These are phyloP conservation scores for Epistrophella euchroma DNA, from an alignment of 2,888 invertebrate genomes.

Conservation along the genomic window DNA sequence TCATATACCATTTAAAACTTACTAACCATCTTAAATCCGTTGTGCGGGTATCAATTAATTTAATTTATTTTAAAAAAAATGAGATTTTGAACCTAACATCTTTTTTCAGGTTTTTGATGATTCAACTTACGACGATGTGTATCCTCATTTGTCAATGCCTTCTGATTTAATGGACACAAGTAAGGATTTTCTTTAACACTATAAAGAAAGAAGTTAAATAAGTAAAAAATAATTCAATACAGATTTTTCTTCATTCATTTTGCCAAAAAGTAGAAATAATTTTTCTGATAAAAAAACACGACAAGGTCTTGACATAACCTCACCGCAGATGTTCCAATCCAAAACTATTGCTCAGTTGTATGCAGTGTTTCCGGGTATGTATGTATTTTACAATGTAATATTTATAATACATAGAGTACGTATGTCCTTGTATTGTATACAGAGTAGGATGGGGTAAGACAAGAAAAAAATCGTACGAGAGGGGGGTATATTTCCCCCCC, in stretches of 20 bases:
- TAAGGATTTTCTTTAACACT: neutral
- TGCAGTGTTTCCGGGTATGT: constrained; percentile 59
- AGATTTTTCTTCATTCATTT: constrained; percentile 57
- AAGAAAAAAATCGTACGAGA: no score
- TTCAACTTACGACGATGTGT: constrained; percentile 18
- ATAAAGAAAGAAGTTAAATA: neutral
- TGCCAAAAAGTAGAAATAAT: constrained; percentile 39
- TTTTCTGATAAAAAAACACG: constrained; percentile 58
- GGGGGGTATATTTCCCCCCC: no score
- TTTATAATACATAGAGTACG: no score
- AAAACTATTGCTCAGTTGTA: constrained; percentile 61
- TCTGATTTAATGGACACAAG: constrained; percentile 33
- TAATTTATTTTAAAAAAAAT: neutral
- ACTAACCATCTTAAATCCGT: no score
- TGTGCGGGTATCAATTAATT: no score
- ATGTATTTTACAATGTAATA: no score
- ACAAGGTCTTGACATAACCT: constrained; percentile 68
- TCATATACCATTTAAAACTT: no score
- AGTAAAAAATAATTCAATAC: neutral
- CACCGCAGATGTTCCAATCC: constrained; percentile 60
- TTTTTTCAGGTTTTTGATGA: constrained; percentile 40
- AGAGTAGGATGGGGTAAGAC: no score
- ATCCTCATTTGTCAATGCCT: constrained; percentile 12
- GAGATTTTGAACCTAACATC: no score
- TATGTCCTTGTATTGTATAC: no score